Evolutionary conservation across 2,797 vertebrate species (phyloP).

Genomic region (Chelonia mydas): DNA sequence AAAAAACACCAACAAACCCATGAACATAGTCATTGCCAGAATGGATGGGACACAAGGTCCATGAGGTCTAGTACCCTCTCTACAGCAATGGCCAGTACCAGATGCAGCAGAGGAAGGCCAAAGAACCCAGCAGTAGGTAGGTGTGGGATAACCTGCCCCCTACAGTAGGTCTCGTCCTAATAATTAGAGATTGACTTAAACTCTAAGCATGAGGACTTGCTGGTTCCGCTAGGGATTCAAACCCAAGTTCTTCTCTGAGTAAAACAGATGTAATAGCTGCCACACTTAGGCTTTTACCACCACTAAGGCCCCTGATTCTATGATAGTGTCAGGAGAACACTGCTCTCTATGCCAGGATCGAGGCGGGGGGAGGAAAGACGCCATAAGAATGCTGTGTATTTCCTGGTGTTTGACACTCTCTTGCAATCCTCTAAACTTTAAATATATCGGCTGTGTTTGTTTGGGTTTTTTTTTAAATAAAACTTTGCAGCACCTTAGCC

Average conservation of each 20-base stretch:
- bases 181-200: not conserved
- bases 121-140: not conserved
- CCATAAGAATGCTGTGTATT: not conserved
- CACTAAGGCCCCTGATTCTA: not conserved
- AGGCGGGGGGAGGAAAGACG: not conserved
- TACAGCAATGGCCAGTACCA: accelerated
- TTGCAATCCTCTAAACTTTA: not conserved
- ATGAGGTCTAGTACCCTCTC: not conserved
- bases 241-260: not conserved
- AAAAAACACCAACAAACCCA: not conserved
- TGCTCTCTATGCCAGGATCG: not conserved
- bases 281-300: not conserved
- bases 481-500: not conserved
- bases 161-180: not conserved
- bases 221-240: not conserved
- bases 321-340: not conserved
- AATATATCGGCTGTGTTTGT: not conserved
- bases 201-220: not conserved
- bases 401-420: not conserved
- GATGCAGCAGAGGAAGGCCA: not conserved
- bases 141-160: not conserved
- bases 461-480: not conserved
- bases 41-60: not conserved
- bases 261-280: not conserved
- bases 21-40: not conserved